Conservation (phyloP, 1,140 invertebrate genomes). For the Sycophila sp. region DNA sequence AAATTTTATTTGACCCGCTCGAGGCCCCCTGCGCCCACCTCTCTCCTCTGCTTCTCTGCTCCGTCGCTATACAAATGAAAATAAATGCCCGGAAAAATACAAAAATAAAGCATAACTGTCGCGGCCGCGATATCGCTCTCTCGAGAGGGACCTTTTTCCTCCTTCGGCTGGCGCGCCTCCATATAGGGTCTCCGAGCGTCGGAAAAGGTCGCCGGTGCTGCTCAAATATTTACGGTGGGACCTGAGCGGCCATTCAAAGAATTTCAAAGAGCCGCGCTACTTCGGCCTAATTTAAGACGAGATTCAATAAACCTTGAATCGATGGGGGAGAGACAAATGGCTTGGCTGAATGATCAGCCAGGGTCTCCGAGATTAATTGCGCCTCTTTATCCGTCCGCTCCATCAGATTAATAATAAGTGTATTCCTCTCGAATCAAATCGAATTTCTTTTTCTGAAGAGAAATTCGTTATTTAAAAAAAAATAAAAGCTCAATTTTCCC, state of each 20-base stretch:
- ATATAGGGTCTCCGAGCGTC: too few relatives aligned
- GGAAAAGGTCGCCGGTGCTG: background rate
- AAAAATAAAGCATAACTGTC: background rate
- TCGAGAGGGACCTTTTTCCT: background rate
- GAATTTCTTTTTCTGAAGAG: too few relatives aligned
- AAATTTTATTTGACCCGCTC: constrained; percentile 42
- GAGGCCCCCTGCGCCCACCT: too few relatives aligned
- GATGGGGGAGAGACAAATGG: background rate
- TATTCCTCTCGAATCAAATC: too few relatives aligned
- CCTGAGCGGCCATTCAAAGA: background rate
- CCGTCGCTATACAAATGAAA: constrained; percentile 14
- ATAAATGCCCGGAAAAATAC: constrained; percentile 22
- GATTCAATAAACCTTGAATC: constrained; percentile 5
- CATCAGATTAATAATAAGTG: too few relatives aligned
- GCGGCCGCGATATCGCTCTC: background rate
- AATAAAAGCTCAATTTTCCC: too few relatives aligned
- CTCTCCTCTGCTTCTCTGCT: background rate
- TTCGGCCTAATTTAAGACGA: background rate
- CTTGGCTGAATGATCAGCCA: background rate
- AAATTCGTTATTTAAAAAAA: too few relatives aligned
- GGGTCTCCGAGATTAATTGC: too few relatives aligned
- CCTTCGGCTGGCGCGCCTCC: too few relatives aligned
- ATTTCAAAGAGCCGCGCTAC: background rate
- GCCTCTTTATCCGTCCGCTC: too few relatives aligned
- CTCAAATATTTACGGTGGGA: constrained; percentile 17